These are phyloP conservation scores for Paratrypauchen microcephalus DNA, from an alignment of 2,797 vertebrate species.

Conservation along the genomic window DNA sequence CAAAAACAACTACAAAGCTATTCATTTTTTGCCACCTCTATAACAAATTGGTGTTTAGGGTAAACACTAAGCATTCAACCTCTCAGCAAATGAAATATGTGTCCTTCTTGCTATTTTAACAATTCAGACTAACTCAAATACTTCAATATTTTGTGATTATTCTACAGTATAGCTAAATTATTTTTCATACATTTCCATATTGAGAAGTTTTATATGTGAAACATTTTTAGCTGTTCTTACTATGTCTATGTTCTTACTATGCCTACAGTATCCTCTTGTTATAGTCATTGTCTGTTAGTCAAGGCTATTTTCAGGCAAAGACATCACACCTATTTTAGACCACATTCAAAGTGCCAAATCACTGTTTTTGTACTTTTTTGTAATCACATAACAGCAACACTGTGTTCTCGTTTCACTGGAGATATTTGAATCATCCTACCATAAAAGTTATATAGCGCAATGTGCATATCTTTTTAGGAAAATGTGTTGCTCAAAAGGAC, in stretches of 20 bases:
- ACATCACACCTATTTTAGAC: background rate
- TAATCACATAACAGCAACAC: background rate
- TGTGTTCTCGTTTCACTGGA: slow-evolving; percentile 38
- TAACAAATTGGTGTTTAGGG: background rate
- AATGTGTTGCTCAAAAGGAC: slow-evolving; percentile 5
- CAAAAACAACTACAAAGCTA: background rate
- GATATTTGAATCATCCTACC: background rate
- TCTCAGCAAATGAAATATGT: background rate
- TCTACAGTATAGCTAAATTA: background rate
- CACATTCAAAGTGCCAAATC: background rate
- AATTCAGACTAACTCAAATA: background rate
- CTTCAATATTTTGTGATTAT: background rate
- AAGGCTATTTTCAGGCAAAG: slow-evolving; percentile 1
- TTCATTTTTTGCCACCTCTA: background rate
- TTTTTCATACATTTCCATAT: background rate
- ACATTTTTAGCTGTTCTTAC: background rate
- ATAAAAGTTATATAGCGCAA: no score
- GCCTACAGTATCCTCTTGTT: background rate
- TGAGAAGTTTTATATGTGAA: background rate
- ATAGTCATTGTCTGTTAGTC: background rate
- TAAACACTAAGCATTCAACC: background rate
- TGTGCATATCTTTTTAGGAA: no score
- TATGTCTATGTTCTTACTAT: background rate
- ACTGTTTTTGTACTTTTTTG: slow-evolving; percentile 1
- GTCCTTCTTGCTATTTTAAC: background rate